Conservation (phyloP, 2,888 invertebrate species). For the Agrilus cyanescens region DNA sequence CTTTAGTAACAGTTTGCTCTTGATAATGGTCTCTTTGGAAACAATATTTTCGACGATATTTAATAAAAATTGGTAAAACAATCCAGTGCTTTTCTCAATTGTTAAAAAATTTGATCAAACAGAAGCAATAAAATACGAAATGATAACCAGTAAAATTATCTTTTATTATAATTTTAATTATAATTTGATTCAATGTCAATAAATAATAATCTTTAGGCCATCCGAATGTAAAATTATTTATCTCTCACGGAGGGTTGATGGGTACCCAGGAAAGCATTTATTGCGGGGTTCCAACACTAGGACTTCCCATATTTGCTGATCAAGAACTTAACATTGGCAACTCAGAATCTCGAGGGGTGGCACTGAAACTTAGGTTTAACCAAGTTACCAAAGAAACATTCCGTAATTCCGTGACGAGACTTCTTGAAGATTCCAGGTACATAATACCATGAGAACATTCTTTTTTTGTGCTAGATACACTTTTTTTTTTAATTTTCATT, state of each 20-base stretch:
- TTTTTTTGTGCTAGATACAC: not conserved
- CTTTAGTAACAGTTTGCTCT: too few species aligned
- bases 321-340: slow-evolving; percentile 41
- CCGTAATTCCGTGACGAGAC: slow-evolving; percentile 18
- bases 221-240: slow-evolving; percentile 36
- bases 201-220: too few species aligned
- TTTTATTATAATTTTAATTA: too few species aligned
- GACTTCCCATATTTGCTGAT: slow-evolving; percentile 31
- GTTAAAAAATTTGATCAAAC: too few species aligned
- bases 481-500: slow-evolving; percentile 15
- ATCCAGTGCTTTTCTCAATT: too few species aligned
- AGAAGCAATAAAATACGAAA: too few species aligned
- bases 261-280: slow-evolving; percentile 37
- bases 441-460: slow-evolving; percentile 9
- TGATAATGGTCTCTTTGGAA: too few species aligned
- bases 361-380: slow-evolving; percentile 28
- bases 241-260: slow-evolving; percentile 42
- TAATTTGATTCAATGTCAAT: too few species aligned
- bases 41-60: too few species aligned
- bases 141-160: too few species aligned
- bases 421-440: slow-evolving; percentile 38
- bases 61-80: too few species aligned
- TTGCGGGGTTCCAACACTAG: slow-evolving; percentile 33
- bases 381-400: slow-evolving; percentile 22
- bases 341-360: slow-evolving; percentile 40